Evolutionary conservation across 2,888 invertebrate species (phyloP), one percentile per base, ranked within the genome.

Genomic region (Agrotis puta): DNA sequence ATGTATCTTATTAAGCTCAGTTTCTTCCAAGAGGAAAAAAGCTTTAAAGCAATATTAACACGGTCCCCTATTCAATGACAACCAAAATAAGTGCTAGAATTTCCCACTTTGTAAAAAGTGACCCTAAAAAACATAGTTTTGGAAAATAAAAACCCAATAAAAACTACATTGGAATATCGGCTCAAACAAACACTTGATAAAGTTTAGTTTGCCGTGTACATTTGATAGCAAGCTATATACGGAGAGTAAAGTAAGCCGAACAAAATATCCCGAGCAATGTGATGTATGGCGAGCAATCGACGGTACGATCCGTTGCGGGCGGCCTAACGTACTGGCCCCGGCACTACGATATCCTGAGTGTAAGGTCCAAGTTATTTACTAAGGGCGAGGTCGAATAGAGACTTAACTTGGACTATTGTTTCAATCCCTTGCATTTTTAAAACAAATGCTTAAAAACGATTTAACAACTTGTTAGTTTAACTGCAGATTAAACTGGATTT

Each of bases 221-320:
- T 24, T 59, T 9, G n/a, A 2, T n/a, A 24, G 13, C 62, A 56
- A 68, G 45, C 57, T 62, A 61, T 54, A 48, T 53, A 65, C 50
- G 27, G 64, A 62, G 57, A 62, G 63, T 70, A 70, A 71, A 70
- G 74, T 64, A 71, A 63, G 74, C 68, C 77, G 65, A 54, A 63
- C 71, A 50, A 65, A 81, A 74, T 74, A 79, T 70, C 75, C 39
- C 64, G 18, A 24, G 33, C 72, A 16, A 53, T 77, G 79, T 85
- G 83, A 87, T 84, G 83, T 87, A 88, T 83, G 81, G 84, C 74
- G 74, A 68, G 80, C 82, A 84, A 82, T 85, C 82, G 83, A 73
- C 82, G 73, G 71, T 77, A 75, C 84, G 75, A 84, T 85, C 79
- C 79, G 80, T 81, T 86, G 78, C 45, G 62, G 63, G 47, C 69